These are phyloP conservation scores for Cryptotis parvus DNA, from an alignment of 2,113 vertebrate species.

Conservation along the genomic window DNA sequence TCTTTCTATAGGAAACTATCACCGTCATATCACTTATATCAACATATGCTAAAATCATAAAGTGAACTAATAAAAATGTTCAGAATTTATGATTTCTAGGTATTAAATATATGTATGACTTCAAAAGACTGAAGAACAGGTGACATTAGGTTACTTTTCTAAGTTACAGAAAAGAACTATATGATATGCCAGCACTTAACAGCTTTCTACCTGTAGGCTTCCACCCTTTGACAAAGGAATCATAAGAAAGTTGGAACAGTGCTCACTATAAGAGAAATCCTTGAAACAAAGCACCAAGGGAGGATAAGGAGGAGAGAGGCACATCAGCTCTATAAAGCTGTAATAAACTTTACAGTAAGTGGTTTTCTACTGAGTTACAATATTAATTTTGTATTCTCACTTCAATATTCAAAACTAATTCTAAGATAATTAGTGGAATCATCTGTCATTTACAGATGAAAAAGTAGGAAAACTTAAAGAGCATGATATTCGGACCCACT, in stretches of 20 bases:
- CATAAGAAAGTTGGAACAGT: neutral
- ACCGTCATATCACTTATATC: neutral
- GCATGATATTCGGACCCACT: neutral
- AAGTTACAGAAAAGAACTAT: neutral
- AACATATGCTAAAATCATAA: neutral
- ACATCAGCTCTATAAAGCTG: neutral
- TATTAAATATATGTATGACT: neutral
- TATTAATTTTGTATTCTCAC: neutral
- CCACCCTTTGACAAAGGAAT: neutral
- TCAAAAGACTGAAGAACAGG: neutral
- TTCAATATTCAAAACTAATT: neutral
- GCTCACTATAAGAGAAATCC: neutral
- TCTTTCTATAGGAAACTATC: slow-evolving; percentile 1
- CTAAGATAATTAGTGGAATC: too few relatives aligned
- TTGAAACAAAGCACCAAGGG: neutral
- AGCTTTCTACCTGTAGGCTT: neutral
- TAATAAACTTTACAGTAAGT: neutral
- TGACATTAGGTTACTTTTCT: slow-evolving; percentile 1
- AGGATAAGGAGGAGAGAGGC: neutral
- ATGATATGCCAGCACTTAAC: neutral
- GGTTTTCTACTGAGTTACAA: neutral
- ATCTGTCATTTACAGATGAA: neutral
- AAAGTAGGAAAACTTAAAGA: neutral
- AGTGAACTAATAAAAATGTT: neutral
- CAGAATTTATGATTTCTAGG: neutral